Base-by-base conservation (phyloP, 35 echinoderm and acorn worm genomes). In the Eucidaris tribuloides region DNA sequence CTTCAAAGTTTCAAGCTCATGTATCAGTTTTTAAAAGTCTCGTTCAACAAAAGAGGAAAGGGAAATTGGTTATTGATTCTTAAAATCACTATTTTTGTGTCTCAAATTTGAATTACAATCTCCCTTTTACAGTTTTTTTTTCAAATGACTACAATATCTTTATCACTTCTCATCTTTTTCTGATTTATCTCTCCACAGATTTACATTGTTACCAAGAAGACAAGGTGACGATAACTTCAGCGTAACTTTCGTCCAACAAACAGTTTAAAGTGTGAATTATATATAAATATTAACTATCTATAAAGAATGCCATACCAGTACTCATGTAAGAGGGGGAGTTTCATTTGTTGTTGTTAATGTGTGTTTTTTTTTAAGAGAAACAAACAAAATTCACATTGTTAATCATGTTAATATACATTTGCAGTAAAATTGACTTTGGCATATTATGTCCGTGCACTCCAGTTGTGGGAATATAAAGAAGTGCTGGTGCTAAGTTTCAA, bases 201-300 rank as follows among this genome's bases (percentile, higher is more conserved):
- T 81, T 41, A 81, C 20, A 81, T 81, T 59, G 79, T 81, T 58
- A 31, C 52, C 19, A 57, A 52, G 33, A 2, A 52, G 46, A 81
- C 7, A 5, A 81, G 79, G 79, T 81, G 79, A 81, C 79, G 66
- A 72, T n/a, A 40, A 39, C 66, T 72, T 37, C 36, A 42, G 43
- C 7, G 14, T 39, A n/a, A n/a, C n/a, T n/a, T n/a, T n/a, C n/a
- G n/a, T n/a, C n/a, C n/a, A n/a, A n/a, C n/a, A n/a, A n/a, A n/a
- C n/a, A n/a, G n/a, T n/a, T n/a, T n/a, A n/a, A n/a, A n/a, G n/a
- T n/a, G n/a, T n/a, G n/a, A n/a, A n/a, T n/a, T n/a, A n/a, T n/a
- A n/a, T n/a, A n/a, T n/a, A n/a, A n/a, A n/a, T n/a, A n/a, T n/a
- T n/a, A n/a, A n/a, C n/a, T n/a, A n/a, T n/a, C n/a, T n/a, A n/a